Percentiles rank a stretch among this genome's conserved stretches.
These are phyloP conservation scores for Acanthurus leucopareius DNA, from an alignment of 2,797 vertebrate species.

Conservation along the genomic window DNA sequence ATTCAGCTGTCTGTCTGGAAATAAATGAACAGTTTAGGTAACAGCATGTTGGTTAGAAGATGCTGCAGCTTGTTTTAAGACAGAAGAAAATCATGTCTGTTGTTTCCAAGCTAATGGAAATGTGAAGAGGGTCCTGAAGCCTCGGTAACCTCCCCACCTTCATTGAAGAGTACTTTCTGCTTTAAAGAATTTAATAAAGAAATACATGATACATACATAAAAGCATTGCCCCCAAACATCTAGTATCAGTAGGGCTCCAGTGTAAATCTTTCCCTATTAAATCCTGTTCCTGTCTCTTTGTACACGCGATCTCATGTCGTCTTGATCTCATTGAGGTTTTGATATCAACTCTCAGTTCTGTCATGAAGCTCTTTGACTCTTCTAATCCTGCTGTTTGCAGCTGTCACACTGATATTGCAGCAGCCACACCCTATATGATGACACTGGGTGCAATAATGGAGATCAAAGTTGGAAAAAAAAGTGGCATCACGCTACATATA, in stretches of 20 bases:
- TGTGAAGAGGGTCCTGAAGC: no score
- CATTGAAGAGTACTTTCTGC: no score
- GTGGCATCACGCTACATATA: constrained; percentile 31
- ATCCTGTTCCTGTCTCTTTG: constrained; percentile 23
- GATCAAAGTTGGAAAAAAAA: constrained; percentile 42
- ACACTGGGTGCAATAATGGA: constrained; percentile 62
- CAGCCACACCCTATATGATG: constrained; percentile 67
- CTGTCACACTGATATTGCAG: constrained; percentile 59
- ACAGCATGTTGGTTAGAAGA: no score
- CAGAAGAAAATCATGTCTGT: no score
- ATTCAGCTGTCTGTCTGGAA: no score
- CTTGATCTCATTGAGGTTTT: constrained; percentile 50
- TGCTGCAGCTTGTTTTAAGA: no score
- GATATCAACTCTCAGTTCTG: constrained; percentile 38
- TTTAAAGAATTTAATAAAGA: no score
- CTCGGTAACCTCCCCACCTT: no score
- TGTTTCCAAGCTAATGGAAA: no score
- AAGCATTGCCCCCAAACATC: neutral
- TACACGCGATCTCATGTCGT: constrained; percentile 29
- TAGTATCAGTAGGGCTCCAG: neutral
- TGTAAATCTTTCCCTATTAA: constrained; percentile 1
- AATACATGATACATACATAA: no score
- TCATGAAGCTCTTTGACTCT: constrained; percentile 48
- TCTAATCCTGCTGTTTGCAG: constrained; percentile 62
- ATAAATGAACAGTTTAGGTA: no score